Base-by-base conservation (phyloP, 2,797 vertebrate genomes). In the Neosalanx taihuensis region DNA sequence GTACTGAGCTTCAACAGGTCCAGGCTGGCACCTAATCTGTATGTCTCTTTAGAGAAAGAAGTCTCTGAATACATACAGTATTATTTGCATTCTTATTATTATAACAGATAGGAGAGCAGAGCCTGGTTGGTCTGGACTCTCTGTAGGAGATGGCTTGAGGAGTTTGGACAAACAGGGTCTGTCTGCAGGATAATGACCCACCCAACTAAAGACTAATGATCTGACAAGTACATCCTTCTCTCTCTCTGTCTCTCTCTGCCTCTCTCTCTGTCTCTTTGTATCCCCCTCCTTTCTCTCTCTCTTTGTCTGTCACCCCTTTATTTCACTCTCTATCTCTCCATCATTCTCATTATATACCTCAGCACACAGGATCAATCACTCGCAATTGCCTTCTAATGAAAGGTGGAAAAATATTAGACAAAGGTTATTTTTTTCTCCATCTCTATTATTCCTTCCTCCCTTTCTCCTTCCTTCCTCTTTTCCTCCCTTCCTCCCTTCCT, bases 151-250 rank as follows among this genome's bases (percentile, higher is more conserved):
- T 53, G 26, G 31, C 57, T 33, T 79, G 72, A 26, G 41, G 12
- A 29, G 64, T 37, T 30, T 67, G 60, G 72, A 79, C 81, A 79
- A 79, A 79, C 76, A 63, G 68, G 49, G 60, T 74, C 49, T 83
- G 72, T 76, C 66, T 78, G 20, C 56, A 20, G 35, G 77, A 71
- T 78, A 73, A 76, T 75, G 30, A 53, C 57, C 33, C 17, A 23
- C 64, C 60, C 17, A 71, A 59, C 60, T 9, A 37, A 37, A 37
- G 51, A 70, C 49, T 62, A 71, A 70, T 71, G 5, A 64, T 74
- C 56, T 73, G 35, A 37, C 35, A 53, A 53, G 4, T 64, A 37
- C 35, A 37, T 37, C 35, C 31, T 30, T 6, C 46, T 46, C 33
- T 61, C 23, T 15, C 49, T 29, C 49, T 29, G 23, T 29, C 37